Evolutionary conservation across 2,113 vertebrate species (phyloP), one percentile per base, ranked within the genome.

Genomic region (Psephotus haematonotus): DNA sequence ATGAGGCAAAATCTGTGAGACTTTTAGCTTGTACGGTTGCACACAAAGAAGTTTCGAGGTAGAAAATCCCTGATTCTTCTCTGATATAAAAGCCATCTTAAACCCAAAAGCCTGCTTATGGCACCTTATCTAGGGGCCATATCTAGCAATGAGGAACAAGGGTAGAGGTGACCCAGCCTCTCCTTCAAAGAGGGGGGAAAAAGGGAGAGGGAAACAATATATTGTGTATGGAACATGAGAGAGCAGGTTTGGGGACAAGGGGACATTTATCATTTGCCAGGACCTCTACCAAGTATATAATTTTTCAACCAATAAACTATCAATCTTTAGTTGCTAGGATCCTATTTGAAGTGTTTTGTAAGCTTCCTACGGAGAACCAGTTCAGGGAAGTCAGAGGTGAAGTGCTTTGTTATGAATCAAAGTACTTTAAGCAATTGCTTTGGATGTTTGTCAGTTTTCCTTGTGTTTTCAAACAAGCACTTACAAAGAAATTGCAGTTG

Each of bases 111-210:
- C n/a, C 76, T 0, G 9, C 74, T 90, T 79, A 92, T 37, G 39
- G 47, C 60, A 86, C n/a, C 46, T 97, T 96, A 93, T 94, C 92
- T 83, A 35, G 50, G 60, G 59, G 55, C 27, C 81, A 75, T 43
- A 64, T 86, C 81, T 83, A 91, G 57, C 68, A 86, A 92, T 92
- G 88, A 93, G 69, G 88, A 92, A 86, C 33, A 63, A 78, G 69
- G 74, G 80, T 92, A 65, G 94, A 88, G 83, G 72, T 78, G 43
- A 75, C 46, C 1, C 6, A 11, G 43, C 69, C 68, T 80, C 46
- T 92, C 55, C 82, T 93, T 88, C 39, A 18, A 33, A 65, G 15
- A 67, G 7, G 19, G 9, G 67, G 33, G 24, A 43, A 23, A 28
- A 82, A 64, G 72, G 28, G 17, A 59, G 49, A 63, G 43, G 39